Conservation (phyloP, 2,113 vertebrate genomes). For the Sminthopsis crassicaudata region DNA sequence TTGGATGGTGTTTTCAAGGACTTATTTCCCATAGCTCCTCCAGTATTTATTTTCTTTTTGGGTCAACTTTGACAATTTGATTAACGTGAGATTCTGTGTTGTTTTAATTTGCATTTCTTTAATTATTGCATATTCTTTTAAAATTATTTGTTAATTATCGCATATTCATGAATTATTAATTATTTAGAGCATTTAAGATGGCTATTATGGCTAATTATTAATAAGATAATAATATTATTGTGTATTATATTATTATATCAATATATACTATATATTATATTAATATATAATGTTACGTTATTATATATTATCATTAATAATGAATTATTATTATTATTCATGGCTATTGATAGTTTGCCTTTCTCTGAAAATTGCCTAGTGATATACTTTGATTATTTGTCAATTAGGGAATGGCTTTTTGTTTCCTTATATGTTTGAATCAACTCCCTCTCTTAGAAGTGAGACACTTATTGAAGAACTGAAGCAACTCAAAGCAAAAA, state of each 20-base stretch:
- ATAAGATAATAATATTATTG: too few species aligned
- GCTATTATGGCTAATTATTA: too few species aligned
- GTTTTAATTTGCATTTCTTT: not conserved
- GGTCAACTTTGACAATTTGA: not conserved
- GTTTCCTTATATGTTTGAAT: not conserved
- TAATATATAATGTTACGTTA: too few species aligned
- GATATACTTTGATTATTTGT: not conserved
- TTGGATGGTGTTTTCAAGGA: not conserved
- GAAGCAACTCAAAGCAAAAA: not conserved
- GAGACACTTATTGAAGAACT: not conserved
- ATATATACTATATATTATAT: too few species aligned
- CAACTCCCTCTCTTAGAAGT: not conserved
- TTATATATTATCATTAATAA: too few species aligned
- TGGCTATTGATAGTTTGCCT: not conserved
- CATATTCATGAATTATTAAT: not conserved
- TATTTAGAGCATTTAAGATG: not conserved
- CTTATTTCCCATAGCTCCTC: not conserved
- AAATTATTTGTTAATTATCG: too few species aligned
- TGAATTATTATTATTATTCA: too few species aligned
- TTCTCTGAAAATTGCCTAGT: not conserved
- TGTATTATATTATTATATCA: too few species aligned
- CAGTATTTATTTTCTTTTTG: not conserved
- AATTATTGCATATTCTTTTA: not conserved
- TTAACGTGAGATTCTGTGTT: not conserved
- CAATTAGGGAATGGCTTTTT: not conserved